These are phyloP conservation scores for Aricia agestis DNA, from an alignment of 1,140 invertebrate species.

Conservation along the genomic window DNA sequence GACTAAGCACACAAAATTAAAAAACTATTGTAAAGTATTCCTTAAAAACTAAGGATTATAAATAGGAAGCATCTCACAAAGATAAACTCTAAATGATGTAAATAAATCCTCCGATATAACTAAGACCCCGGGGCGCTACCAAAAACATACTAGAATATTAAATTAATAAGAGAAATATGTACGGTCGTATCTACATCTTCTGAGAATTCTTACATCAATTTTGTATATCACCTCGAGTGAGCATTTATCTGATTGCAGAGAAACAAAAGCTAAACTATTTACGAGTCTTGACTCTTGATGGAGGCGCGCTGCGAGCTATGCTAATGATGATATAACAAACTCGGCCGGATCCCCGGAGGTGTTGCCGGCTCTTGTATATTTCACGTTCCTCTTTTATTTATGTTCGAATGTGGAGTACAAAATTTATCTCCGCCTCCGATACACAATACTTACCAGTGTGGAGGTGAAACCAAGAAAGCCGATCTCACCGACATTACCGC, in stretches of 20 bases:
- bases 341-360: neutral
- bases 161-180: neutral
- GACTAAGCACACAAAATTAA: no score
- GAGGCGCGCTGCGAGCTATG: slow-evolving; percentile 12
- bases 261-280: slow-evolving; percentile 15
- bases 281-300: slow-evolving; percentile 14
- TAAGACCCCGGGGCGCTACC: neutral
- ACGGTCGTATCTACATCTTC: neutral
- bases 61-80: no score
- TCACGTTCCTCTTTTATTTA: neutral
- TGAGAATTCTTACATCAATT: neutral
- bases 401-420: neutral
- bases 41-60: no score
- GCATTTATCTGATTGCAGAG: slow-evolving; percentile 2
- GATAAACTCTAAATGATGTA: neutral
- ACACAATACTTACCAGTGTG: neutral
- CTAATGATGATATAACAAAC: slow-evolving; percentile 18
- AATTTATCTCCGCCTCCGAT: neutral
- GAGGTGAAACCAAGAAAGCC: neutral
- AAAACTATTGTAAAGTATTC: no score
- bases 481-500: neutral
- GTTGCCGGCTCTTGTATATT: slow-evolving; percentile 11
- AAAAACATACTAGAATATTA: slow-evolving; percentile 2
- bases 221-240: neutral
- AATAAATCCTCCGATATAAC: neutral